Conservation (phyloP, 1,140 invertebrate species). For the Procambarus clarkii region DNA sequence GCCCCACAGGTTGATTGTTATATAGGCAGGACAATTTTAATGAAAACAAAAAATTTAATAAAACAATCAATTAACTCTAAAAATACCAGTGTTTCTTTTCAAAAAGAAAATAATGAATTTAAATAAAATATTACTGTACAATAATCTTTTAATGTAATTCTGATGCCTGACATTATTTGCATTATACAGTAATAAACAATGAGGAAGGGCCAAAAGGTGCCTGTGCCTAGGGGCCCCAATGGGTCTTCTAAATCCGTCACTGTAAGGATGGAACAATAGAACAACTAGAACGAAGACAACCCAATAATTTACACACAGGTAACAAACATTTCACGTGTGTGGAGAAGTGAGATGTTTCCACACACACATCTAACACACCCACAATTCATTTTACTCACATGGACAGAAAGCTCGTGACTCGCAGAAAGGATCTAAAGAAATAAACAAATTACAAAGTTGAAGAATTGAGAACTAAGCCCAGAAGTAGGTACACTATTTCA, state of each 20-base stretch:
- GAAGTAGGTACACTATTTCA: not conserved
- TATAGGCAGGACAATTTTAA: not conserved
- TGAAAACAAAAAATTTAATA: not conserved
- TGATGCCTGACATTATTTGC: too few relatives aligned
- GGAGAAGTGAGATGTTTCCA: not conserved
- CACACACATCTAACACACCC: constrained; percentile 34
- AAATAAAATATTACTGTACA: too few relatives aligned
- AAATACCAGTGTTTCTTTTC: too few relatives aligned
- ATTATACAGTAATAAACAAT: too few relatives aligned
- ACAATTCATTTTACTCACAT: constrained; percentile 65
- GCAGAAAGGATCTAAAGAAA: constrained; percentile 66
- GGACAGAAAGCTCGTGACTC: constrained; percentile 68
- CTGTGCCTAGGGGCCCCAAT: too few relatives aligned
- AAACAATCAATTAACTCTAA: not conserved
- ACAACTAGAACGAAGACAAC: not conserved
- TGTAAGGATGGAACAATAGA: too few relatives aligned
- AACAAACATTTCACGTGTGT: constrained; percentile 21
- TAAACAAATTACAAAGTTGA: constrained; percentile 37
- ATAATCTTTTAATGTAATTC: too few relatives aligned
- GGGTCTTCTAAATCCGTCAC: too few relatives aligned
- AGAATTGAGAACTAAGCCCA: constrained; percentile 5
- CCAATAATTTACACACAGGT: not conserved
- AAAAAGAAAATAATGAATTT: too few relatives aligned
- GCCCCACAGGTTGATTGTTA: too few relatives aligned
- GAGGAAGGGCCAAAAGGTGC: too few relatives aligned